Evolutionary conservation across 2,888 invertebrate species (phyloP), one percentile per base, ranked within the genome.

Genomic region (Zygothrica quintamaculata): DNA sequence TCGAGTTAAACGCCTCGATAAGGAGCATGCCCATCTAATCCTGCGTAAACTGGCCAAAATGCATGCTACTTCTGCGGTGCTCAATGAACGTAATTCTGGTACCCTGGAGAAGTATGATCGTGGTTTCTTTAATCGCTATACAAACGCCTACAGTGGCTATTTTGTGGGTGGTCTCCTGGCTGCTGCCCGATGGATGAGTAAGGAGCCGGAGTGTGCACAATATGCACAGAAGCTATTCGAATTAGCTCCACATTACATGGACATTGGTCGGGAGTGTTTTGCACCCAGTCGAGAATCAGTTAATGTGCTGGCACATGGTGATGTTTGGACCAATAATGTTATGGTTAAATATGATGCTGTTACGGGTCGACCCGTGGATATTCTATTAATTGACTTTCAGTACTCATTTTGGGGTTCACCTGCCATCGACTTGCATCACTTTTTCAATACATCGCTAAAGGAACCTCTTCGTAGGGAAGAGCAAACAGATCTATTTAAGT

Each of bases 41-140:
- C 72, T 92, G 0, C 79, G 84, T 1, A 89, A 92, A 0, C 57
- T 93, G 65, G 92, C 93, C 0, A 90, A 91, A 71, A 92, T 93
- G 78, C 93, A 93, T 73, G 92, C 92, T 0, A 86, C 92, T 0
- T 92, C 92, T 0, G 91, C 92, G 0, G 92, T 91, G 0, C 74
- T 91, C 15, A 92, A 92, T 59, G 88, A 90, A 18, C 90, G 88
- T 1, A 70, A 87, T 25, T 46, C 50, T 0, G 81, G 87, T 0
- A 66, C 48, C n/a, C 59, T 90, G 15, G 77, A 88, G 33, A 64
- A 55, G 0, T 91, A 85, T 16, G 90, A 91, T 74, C 84, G 88
- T 0, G 91, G 91, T 0, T 84, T 91, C 65, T 90, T 90, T 13
- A 91, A 91, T 59, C 81, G 82, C 0, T 84, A 91, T 42, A 90